These are phyloP conservation scores for Prosapia bicincta DNA, from an alignment of 2,888 invertebrate genomes.

Conservation along the genomic window DNA sequence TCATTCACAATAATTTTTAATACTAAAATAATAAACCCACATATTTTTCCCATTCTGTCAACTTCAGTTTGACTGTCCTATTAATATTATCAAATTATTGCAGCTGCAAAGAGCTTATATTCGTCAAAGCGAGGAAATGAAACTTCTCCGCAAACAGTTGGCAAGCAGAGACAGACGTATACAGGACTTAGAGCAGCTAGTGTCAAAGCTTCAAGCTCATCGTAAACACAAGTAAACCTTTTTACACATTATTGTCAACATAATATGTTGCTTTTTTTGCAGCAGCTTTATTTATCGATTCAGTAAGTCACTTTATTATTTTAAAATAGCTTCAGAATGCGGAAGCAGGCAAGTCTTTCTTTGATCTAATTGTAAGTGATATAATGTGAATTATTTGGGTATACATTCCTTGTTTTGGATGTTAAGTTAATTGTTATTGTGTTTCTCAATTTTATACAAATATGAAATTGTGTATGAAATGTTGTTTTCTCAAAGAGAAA, in stretches of 20 bases:
- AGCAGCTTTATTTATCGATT: not conserved
- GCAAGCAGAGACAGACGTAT: constrained; percentile 75
- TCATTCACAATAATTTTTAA: too few relatives aligned
- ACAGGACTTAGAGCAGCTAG: constrained; percentile 74
- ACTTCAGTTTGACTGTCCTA: not conserved
- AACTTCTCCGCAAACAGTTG: constrained; percentile 71
- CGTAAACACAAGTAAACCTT: constrained; percentile 21
- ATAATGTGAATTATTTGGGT: not conserved
- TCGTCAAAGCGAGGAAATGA: constrained; percentile 74
- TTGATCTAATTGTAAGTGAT: not conserved
- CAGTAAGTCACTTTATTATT: not conserved
- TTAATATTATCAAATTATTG: constrained; percentile 19
- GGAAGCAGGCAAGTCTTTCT: not conserved
- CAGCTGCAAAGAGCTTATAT: constrained; percentile 73
- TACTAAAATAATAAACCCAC: too few relatives aligned
- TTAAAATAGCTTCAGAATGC: not conserved
- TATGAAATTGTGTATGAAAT: too few relatives aligned
- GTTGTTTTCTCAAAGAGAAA: too few relatives aligned
- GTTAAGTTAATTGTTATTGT: too few relatives aligned
- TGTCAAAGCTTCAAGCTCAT: constrained; percentile 55
- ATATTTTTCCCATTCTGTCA: too few relatives aligned
- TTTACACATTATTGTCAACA: not conserved
- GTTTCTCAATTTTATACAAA: too few relatives aligned
- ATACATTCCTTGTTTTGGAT: not conserved
- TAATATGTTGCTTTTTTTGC: not conserved